Conservation (phyloP, 2,888 invertebrate genomes). For the Frankliniella intonsa region DNA sequence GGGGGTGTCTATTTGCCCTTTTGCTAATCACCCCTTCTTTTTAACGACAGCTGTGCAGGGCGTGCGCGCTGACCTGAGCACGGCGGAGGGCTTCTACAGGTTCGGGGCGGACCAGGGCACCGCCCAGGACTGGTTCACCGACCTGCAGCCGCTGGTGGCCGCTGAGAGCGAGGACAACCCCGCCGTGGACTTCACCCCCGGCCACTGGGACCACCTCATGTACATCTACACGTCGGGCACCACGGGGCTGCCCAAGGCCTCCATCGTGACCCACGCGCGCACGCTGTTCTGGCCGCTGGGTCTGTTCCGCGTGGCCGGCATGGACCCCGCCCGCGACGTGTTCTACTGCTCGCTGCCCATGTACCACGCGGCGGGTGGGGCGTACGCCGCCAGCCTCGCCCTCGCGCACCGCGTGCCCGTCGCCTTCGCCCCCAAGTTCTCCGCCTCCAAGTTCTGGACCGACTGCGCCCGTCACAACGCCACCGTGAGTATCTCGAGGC, state of each 20-base stretch:
- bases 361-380: conserved; percentile 50
- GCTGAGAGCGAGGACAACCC: not conserved
- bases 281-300: conserved; percentile 47
- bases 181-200: not conserved
- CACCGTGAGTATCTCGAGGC: conserved; percentile 44
- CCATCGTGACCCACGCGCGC: conserved; percentile 78
- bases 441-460: conserved; percentile 49
- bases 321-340: conserved; percentile 44
- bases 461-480: conserved; percentile 49
- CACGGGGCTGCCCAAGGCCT: conserved; percentile 95
- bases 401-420: conserved; percentile 46
- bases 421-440: conserved; percentile 48
- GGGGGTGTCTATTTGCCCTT: no score
- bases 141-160: not conserved
- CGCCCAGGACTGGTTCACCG: not conserved
- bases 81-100: not conserved
- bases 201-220: conserved; percentile 46
- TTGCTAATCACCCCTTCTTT: not conserved
- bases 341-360: conserved; percentile 48
- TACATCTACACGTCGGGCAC: conserved; percentile 95
- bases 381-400: conserved; percentile 48
- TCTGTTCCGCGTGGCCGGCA: conserved; percentile 43
- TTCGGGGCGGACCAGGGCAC: not conserved
- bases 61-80: not conserved
- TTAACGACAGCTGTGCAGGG: not conserved